Conservation (phyloP, 2,797 vertebrate species). For the Pampus argenteus region DNA sequence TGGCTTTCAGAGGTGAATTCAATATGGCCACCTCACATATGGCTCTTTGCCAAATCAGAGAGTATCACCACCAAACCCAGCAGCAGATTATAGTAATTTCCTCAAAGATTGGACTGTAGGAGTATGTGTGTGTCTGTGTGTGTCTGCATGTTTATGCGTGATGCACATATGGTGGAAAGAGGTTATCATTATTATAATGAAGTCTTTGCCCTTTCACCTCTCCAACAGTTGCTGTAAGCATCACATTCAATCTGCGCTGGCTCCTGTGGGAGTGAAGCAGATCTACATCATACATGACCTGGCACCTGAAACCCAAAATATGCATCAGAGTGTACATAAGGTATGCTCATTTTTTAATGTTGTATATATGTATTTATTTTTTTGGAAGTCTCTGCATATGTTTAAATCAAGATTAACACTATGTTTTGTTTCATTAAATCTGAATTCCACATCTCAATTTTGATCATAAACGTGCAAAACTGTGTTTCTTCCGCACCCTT, state of each 20-base stretch:
- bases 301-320: slow-evolving; percentile 1
- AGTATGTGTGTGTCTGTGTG: slow-evolving; percentile 23
- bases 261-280: slow-evolving; percentile 30
- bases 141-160: slow-evolving; percentile 34
- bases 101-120: slow-evolving; percentile 52
- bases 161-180: background rate
- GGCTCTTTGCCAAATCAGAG: slow-evolving; percentile 38
- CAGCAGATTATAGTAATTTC: slow-evolving; percentile 67
- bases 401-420: background rate
- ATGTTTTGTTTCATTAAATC: slow-evolving; percentile 8
- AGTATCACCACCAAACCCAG: slow-evolving; percentile 34
- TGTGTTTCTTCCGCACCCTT: background rate
- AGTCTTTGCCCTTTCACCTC: slow-evolving; percentile 57
- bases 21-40: slow-evolving; percentile 21
- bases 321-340: slow-evolving; percentile 2
- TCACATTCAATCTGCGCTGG: background rate
- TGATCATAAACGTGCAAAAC: background rate
- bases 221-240: slow-evolving; percentile 47
- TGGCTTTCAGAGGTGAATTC: slow-evolving; percentile 19
- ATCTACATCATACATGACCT: slow-evolving; percentile 18
- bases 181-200: slow-evolving; percentile 52
- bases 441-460: background rate
- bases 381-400: background rate
- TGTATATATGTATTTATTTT: background rate
- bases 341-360: slow-evolving; percentile 5